phyloP scores from a whole-genome alignment of 1,140 invertebrate species.

The Sipha flava region DNA sequence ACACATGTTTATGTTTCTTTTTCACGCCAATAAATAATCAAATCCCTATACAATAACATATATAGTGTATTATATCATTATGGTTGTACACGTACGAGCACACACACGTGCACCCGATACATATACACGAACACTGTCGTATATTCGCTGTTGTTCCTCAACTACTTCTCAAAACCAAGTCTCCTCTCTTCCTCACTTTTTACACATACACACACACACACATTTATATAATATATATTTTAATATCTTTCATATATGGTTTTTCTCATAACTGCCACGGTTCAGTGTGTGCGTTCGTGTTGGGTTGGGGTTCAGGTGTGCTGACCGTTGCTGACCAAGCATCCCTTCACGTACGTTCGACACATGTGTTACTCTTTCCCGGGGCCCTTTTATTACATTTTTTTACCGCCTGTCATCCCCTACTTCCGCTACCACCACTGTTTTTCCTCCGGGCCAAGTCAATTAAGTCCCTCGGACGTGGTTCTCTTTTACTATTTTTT shows the following conservation, averaged over 20 bases:
- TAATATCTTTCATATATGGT: background rate
- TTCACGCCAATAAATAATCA: conserved; percentile 4
- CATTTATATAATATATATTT: background rate
- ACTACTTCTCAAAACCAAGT: too few relatives aligned
- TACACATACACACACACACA: background rate
- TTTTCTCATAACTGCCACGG: conserved; percentile 10
- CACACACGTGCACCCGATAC: background rate
- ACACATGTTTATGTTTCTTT: too few relatives aligned
- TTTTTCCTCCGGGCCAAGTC: conserved; percentile 11
- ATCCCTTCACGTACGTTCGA: conserved; percentile 27
- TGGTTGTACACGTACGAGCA: background rate
- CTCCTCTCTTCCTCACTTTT: background rate
- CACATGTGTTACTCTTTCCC: conserved; percentile 27
- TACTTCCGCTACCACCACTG: background rate
- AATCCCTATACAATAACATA: background rate
- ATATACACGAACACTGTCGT: background rate
- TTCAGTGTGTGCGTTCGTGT: background rate
- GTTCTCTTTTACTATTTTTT: background rate
- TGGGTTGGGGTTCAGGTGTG: conserved; percentile 23
- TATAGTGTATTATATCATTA: too few relatives aligned
- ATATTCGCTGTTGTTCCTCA: background rate
- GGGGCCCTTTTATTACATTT: conserved; percentile 14
- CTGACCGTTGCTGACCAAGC: conserved; percentile 27
- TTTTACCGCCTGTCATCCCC: conserved; percentile 11
- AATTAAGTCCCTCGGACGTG: conserved; percentile 22